Evolutionary conservation across 2,113 vertebrate genomes (phyloP).

Genomic region (Mustelus asterias): DNA sequence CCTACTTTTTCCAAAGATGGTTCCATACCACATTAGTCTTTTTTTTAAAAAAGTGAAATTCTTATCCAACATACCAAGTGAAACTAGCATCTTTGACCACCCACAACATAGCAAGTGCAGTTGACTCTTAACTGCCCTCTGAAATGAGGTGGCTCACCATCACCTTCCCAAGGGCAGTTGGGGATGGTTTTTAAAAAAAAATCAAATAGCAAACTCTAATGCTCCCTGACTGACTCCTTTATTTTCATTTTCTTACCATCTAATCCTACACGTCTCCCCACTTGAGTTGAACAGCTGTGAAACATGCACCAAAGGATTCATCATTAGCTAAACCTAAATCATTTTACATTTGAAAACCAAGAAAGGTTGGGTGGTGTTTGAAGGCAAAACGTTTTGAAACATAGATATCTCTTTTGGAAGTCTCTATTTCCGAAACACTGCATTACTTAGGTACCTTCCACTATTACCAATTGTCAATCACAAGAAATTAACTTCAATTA

Average conservation of each 20-base stretch:
- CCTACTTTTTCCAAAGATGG: neutral
- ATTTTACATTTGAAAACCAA: neutral
- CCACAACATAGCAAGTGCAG: neutral
- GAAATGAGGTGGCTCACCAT: neutral
- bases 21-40: neutral
- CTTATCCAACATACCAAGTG: neutral
- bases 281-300: neutral
- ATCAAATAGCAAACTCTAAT: neutral
- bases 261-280: neutral
- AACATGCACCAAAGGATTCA: neutral
- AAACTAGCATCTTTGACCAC: neutral
- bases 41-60: neutral
- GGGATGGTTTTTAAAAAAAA: neutral
- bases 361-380: neutral
- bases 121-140: neutral
- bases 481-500: neutral
- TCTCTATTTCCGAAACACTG: neutral
- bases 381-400: neutral
- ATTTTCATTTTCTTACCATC: neutral
- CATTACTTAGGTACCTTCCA: no score
- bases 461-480: neutral
- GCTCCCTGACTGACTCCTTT: neutral
- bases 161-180: neutral
- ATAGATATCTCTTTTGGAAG: neutral
- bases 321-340: neutral